Percentiles rank a stretch among this genome's conserved stretches.
These are phyloP conservation scores for Orgyia antiqua DNA, from an alignment of 2,888 invertebrate genomes.

Conservation along the genomic window DNA sequence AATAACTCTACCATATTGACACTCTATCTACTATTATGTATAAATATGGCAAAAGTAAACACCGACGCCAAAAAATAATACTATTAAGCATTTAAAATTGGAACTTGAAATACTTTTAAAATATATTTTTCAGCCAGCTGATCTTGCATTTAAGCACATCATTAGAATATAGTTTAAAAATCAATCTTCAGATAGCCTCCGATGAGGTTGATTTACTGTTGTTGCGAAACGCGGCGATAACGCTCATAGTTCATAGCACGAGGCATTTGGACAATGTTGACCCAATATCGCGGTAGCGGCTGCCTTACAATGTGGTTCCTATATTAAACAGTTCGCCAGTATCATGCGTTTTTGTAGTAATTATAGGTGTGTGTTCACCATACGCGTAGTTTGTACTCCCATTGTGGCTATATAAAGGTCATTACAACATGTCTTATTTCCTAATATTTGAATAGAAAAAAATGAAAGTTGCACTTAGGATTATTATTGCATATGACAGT, in stretches of 20 bases:
- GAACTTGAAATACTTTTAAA: too few species aligned
- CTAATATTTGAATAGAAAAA: too few species aligned
- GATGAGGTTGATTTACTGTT: slow-evolving; percentile 27
- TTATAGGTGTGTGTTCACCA: slow-evolving; percentile 11
- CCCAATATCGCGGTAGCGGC: slow-evolving; percentile 37
- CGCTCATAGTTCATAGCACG: slow-evolving; percentile 40
- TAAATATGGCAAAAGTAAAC: too few species aligned
- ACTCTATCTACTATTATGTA: too few species aligned
- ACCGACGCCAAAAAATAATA: too few species aligned
- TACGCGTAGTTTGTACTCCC: too few species aligned
- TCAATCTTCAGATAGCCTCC: slow-evolving; percentile 18
- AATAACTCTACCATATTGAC: too few species aligned
- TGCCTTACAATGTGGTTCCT: slow-evolving; percentile 36
- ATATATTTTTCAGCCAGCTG: background rate
- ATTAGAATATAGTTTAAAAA: slow-evolving; percentile 8
- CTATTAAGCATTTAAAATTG: too few species aligned
- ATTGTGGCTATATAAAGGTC: too few species aligned
- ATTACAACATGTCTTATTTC: too few species aligned
- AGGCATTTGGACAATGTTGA: slow-evolving; percentile 54
- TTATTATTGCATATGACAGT: too few species aligned
- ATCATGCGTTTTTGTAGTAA: slow-evolving; percentile 27
- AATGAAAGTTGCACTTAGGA: too few species aligned
- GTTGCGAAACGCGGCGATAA: slow-evolving; percentile 32
- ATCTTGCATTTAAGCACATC: background rate
- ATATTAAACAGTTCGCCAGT: slow-evolving; percentile 38